phyloP scores from a whole-genome alignment of 2,888 invertebrate genomes.

The Helobdella robusta region DNA sequence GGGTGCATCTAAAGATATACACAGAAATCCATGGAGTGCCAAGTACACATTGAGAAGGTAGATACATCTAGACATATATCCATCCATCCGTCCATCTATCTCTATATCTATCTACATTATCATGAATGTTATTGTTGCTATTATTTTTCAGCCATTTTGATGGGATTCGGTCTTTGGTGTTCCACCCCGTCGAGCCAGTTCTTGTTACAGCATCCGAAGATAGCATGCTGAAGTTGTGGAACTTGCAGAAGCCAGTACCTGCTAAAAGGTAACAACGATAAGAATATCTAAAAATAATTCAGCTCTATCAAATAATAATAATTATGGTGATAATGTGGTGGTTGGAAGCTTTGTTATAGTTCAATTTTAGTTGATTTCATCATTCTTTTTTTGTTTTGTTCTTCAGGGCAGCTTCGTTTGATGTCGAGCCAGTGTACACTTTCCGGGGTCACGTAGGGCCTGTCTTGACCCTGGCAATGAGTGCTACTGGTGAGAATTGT shows the following conservation, averaged over 20 bases:
- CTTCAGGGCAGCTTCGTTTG: constrained; percentile 61
- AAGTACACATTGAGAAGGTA: constrained; percentile 71
- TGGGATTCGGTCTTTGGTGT: constrained; percentile 51
- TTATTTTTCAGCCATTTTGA: constrained; percentile 50
- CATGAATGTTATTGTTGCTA: not conserved
- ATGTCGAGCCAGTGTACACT: constrained; percentile 96
- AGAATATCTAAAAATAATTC: not conserved
- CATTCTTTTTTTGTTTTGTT: too few relatives aligned
- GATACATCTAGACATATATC: not conserved
- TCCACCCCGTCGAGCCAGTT: constrained; percentile 77
- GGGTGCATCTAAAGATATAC: constrained; percentile 60
- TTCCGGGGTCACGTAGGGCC: constrained; percentile 87
- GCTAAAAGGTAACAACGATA: constrained; percentile 66
- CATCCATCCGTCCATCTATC: not conserved
- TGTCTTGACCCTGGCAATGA: constrained; percentile 86
- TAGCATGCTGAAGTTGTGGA: constrained; percentile 97
- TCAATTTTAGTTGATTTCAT: too few relatives aligned
- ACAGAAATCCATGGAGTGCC: constrained; percentile 53
- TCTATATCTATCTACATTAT: not conserved
- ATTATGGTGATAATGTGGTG: not conserved
- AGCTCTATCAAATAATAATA: not conserved
- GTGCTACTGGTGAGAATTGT: constrained; percentile 80
- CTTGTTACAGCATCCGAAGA: constrained; percentile 96
- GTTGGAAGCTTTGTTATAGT: not conserved
- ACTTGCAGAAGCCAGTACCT: constrained; percentile 91